Evolutionary conservation across 1,140 invertebrate species (phyloP), one percentile per base, ranked within the genome.

Genomic region (Homalodisca vitripennis): DNA sequence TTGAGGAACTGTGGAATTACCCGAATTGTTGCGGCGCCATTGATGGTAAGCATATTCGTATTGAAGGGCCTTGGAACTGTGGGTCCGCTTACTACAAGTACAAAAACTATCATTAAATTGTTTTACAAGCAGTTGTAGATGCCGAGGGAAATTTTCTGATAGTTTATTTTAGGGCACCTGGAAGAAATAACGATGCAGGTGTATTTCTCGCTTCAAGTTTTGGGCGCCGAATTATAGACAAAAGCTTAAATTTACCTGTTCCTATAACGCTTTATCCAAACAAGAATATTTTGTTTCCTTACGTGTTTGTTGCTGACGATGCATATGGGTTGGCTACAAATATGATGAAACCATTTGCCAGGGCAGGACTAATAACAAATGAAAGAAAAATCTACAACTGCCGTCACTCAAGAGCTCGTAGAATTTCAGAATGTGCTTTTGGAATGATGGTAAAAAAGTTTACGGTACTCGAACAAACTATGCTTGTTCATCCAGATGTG

Each of bases 291-390:
- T 17, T 24, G 24, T 64, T 64, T 64, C 62, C 62, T 10, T 64
- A 64, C 34, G 62, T 64, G 13, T 64, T 64, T 64, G 62, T 64
- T 20, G 62, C 62, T 64, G 62, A 64, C 20, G 29, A 41, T 41
- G 62, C 62, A 31, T 86, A 84, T 76, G 74, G 79, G 31, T 62
- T 85, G 46, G 73, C 69, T 71, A 34, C 48, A 67, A 69, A 81
- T 67, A 48, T 84, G 24, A 79, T 84, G 77, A 82, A 82, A 67
- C 82, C 82, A 26, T 84, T 78, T 74, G 67, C 77, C 64, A 77
- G 77, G 60, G 70, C 75, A 29, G 74, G 76, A 41, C 6, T 64
- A 71, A 69, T 80, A n/a, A 70, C 68, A 47, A 70, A 74, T 60
- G 71, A 70, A 68, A 65, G 78, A 77, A 71, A 75, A 64, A 71